These are phyloP conservation scores for Sula dactylatra DNA, from an alignment of 2,113 vertebrate genomes.

Conservation along the genomic window DNA sequence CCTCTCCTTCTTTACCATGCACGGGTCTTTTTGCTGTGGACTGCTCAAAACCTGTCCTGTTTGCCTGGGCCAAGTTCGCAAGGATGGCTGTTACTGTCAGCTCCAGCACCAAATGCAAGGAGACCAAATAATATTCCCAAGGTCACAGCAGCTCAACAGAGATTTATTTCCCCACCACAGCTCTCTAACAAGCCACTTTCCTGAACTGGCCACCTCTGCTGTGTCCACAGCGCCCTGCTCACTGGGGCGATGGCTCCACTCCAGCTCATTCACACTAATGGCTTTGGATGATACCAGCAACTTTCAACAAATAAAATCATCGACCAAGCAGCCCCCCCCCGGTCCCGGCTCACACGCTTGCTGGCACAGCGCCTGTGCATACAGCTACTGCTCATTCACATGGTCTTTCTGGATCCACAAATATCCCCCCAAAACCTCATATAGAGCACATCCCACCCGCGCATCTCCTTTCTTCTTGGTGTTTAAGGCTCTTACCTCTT, in stretches of 20 bases:
- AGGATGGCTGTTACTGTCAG: not conserved
- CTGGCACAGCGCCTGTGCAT: not conserved
- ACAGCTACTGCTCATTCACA: not conserved
- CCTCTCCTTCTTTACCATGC: not conserved
- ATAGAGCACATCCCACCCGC: not conserved
- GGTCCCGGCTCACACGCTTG: not conserved
- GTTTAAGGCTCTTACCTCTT: slow-evolving; percentile 28
- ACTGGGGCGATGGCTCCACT: not conserved
- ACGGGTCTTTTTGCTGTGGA: not conserved
- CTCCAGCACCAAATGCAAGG: not conserved
- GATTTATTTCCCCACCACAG: not conserved
- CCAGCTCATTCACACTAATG: not conserved
- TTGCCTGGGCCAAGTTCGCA: not conserved
- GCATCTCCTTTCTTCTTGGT: not conserved
- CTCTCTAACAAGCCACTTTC: not conserved
- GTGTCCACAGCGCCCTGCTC: rapidly evolving
- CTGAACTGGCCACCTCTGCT: rapidly evolving
- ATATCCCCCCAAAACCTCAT: not conserved
- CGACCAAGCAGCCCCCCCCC: rapidly evolving
- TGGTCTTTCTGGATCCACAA: not conserved
- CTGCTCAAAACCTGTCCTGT: not conserved
- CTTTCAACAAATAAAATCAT: not conserved
- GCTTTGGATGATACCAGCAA: not conserved
- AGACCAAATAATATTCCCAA: not conserved
- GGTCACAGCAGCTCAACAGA: not conserved